These are phyloP conservation scores for Stenichneumon culpator DNA, from an alignment of 2,888 invertebrate species.

Conservation along the genomic window DNA sequence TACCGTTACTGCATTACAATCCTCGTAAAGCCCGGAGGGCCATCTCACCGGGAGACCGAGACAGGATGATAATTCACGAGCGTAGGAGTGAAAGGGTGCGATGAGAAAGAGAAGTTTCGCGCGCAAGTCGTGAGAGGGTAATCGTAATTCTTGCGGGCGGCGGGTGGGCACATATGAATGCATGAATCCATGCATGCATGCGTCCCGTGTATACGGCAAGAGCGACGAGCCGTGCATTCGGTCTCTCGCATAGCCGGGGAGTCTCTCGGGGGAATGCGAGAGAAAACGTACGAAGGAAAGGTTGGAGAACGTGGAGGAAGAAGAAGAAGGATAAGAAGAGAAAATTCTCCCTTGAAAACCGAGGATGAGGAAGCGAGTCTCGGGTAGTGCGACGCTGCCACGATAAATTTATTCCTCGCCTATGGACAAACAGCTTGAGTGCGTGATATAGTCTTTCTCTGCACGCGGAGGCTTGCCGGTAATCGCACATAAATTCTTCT, in stretches of 20 bases:
- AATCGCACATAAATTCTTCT: conserved; percentile 58
- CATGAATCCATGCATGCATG: conserved; percentile 36
- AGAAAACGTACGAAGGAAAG: conserved; percentile 31
- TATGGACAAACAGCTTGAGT: conserved; percentile 64
- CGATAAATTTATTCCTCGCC: conserved; percentile 63
- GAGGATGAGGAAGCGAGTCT: conserved; percentile 56
- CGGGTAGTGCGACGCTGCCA: conserved; percentile 56
- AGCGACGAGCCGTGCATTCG: conserved; percentile 46
- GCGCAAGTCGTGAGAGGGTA: conserved; percentile 42
- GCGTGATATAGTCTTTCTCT: conserved; percentile 59
- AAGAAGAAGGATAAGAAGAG: conserved; percentile 39
- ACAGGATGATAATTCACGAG: conserved; percentile 36
- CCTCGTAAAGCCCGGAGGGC: conserved; percentile 74
- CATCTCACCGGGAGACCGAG: conserved; percentile 32
- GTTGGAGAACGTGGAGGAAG: conserved; percentile 19
- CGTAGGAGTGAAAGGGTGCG: conserved; percentile 30
- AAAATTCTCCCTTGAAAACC: conserved; percentile 52
- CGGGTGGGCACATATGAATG: conserved; percentile 45
- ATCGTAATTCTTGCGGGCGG: conserved; percentile 73
- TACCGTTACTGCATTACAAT: conserved; percentile 75
- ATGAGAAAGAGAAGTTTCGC: conserved; percentile 23
- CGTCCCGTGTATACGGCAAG: conserved; percentile 17
- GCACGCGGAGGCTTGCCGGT: conserved; percentile 6
- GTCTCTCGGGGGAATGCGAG: conserved; percentile 3
- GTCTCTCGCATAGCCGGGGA: conserved; percentile 10